Conservation (phyloP, 2,888 invertebrate genomes). For the Tethea ocularis region DNA sequence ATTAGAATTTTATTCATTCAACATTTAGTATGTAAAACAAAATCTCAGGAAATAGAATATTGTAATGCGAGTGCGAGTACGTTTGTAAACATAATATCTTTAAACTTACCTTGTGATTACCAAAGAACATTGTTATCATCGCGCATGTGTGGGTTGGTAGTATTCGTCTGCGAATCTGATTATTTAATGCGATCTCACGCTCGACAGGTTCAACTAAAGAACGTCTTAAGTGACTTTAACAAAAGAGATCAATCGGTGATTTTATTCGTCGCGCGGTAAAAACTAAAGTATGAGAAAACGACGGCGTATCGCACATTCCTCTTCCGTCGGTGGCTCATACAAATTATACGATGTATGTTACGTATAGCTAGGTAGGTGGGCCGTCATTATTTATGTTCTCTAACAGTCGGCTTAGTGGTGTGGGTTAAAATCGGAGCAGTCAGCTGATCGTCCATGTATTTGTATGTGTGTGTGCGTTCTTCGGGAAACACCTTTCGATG, state of each 20-base stretch:
- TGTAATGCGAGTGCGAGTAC: too few relatives aligned
- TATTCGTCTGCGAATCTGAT: constrained; percentile 69
- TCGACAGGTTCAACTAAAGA: constrained; percentile 44
- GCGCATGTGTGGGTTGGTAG: constrained; percentile 61
- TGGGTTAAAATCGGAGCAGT: constrained; percentile 84
- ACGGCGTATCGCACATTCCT: constrained; percentile 74
- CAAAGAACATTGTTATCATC: constrained; percentile 52
- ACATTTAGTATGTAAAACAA: not conserved
- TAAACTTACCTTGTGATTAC: not conserved
- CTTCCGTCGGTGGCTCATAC: constrained; percentile 73
- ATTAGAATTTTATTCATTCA: not conserved
- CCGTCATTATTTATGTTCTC: constrained; percentile 84
- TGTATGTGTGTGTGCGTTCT: constrained; percentile 73
- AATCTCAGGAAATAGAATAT: not conserved
- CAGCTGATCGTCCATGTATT: constrained; percentile 68
- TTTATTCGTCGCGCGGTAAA: constrained; percentile 68
- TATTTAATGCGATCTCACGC: constrained; percentile 77
- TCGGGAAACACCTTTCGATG: constrained; percentile 84
- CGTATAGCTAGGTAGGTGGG: constrained; percentile 82
- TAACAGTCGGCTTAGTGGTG: constrained; percentile 79
- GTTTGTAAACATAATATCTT: not conserved
- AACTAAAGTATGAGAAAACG: constrained; percentile 69
- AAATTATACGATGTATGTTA: constrained; percentile 80
- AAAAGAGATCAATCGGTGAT: constrained; percentile 54
- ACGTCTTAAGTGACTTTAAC: constrained; percentile 62